A percentile compares a stretch with the other conserved stretches of the same genome.
These are phyloP conservation scores for Ptychoptera albimana DNA, from an alignment of 2,888 invertebrate species.

Conservation along the genomic window DNA sequence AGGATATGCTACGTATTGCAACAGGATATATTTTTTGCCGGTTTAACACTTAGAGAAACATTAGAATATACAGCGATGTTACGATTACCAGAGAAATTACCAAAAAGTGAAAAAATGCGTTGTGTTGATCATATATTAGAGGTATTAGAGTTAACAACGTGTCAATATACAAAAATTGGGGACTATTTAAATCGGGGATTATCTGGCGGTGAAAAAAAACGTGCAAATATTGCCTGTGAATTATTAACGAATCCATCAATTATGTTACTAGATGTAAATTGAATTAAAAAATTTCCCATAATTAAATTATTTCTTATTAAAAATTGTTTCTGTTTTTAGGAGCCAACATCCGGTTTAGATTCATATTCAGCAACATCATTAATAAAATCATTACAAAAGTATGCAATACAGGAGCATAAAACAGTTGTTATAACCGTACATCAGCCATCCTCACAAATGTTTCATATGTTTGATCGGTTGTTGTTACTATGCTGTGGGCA, in stretches of 20 bases:
- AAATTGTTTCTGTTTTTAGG: conserved; percentile 31
- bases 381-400: conserved; percentile 55
- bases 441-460: conserved; percentile 72
- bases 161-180: conserved; percentile 65
- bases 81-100: conserved; percentile 51
- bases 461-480: conserved; percentile 65
- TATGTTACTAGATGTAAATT: conserved; percentile 57
- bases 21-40: conserved; percentile 67
- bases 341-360: conserved; percentile 70
- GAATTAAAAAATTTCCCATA: not conserved
- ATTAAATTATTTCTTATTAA: too few relatives aligned
- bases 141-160: conserved; percentile 53
- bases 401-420: conserved; percentile 59
- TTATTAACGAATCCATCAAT: conserved; percentile 63
- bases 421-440: conserved; percentile 66
- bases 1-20: conserved; percentile 69
- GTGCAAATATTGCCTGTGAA: conserved; percentile 70
- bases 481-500: conserved; percentile 53
- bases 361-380: conserved; percentile 61
- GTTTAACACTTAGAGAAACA: conserved; percentile 60
- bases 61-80: conserved; percentile 43
- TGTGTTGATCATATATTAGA: conserved; percentile 64
- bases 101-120: conserved; percentile 53
- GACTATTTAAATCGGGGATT: conserved; percentile 58
- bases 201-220: conserved; percentile 70